Evolutionary conservation across 2,888 invertebrate genomes (phyloP), one percentile per base, ranked within the genome.

Genomic region (Folsomia manolachei): DNA sequence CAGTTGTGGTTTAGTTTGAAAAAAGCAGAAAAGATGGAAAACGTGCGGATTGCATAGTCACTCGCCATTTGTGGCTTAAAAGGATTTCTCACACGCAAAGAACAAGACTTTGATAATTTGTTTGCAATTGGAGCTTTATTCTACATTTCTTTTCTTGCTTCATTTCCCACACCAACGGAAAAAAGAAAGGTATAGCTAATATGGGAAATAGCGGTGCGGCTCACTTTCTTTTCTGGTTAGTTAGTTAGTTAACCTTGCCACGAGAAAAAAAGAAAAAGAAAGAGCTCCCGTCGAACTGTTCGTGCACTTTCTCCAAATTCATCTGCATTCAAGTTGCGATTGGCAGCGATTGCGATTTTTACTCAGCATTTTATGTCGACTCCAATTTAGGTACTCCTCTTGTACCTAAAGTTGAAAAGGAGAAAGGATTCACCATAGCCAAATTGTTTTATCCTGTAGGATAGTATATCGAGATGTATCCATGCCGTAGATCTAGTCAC

Each of bases 301-400:
- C 39, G 39, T 39, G 14, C 39, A 60, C n/a, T n/a, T n/a, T n/a
- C n/a, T 19, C 19, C 19, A 52, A 27, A 9, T 72, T 72, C 72
- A 72, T 72, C 69, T 72, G 62, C 72, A 72, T 69, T 72, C 72
- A 65, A 65, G 53, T 62, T 64, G 64, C 64, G 69, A 66, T 72
- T 72, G 27, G 69, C 64, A 69, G 65, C 63, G 69, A 72, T 72
- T 69, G 65, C 72, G 64, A 72, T 72, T 72, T 72, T 72, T 72
- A 63, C 70, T 70, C 63, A 26, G 52, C 26, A 56, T 52, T n/a
- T 63, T 67, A 56, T 18, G 52, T 26, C 67, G 4, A n/a, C 4
- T 26, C 19, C 24, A 67, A 62, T 11, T 2, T 62, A 23, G 9
- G n/a, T n/a, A n/a, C n/a, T n/a, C n/a, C n/a, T n/a, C n/a, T n/a